Percentiles rank a stretch among this genome's conserved stretches.
These are phyloP conservation scores for Watsonalla binaria DNA, from an alignment of 2,888 invertebrate species.

Conservation along the genomic window DNA sequence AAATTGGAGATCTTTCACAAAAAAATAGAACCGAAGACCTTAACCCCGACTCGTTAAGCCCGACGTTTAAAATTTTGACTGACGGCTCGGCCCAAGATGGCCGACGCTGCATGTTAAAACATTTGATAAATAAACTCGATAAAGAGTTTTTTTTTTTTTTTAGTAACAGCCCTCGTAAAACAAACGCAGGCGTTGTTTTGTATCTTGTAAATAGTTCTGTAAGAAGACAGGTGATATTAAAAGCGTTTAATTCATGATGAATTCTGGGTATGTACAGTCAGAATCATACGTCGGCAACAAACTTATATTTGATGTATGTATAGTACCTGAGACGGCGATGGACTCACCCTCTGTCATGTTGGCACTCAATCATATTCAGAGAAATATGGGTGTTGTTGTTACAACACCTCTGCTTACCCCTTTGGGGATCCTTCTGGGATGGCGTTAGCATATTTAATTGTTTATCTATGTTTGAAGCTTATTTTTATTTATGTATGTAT, in stretches of 20 bases:
- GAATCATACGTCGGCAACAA: too few species aligned
- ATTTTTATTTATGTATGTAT: too few species aligned
- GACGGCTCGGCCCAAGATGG: constrained; percentile 29
- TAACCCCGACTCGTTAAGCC: constrained; percentile 11
- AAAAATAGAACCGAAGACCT: neutral
- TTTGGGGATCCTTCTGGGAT: too few species aligned
- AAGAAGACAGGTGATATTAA: constrained; percentile 23
- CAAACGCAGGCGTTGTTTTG: constrained; percentile 38
- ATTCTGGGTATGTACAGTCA: neutral
- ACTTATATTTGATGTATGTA: too few species aligned
- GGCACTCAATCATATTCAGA: too few species aligned
- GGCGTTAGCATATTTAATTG: too few species aligned
- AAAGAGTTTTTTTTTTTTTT: constrained; percentile 34
- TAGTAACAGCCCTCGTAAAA: constrained; percentile 31
- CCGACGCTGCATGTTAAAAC: constrained; percentile 11
- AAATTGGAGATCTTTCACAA: neutral
- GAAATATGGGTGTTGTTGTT: too few species aligned
- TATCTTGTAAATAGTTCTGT: constrained; percentile 25
- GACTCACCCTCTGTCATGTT: too few species aligned
- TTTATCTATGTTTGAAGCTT: too few species aligned
- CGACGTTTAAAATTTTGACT: constrained; percentile 28
- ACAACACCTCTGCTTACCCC: too few species aligned
- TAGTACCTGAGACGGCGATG: too few species aligned
- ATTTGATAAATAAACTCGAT: constrained; percentile 43
- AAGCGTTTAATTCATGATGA: constrained; percentile 4